These are phyloP conservation scores for Epinephelus fuscoguttatus DNA, from an alignment of 2,113 vertebrate species.

Conservation along the genomic window DNA sequence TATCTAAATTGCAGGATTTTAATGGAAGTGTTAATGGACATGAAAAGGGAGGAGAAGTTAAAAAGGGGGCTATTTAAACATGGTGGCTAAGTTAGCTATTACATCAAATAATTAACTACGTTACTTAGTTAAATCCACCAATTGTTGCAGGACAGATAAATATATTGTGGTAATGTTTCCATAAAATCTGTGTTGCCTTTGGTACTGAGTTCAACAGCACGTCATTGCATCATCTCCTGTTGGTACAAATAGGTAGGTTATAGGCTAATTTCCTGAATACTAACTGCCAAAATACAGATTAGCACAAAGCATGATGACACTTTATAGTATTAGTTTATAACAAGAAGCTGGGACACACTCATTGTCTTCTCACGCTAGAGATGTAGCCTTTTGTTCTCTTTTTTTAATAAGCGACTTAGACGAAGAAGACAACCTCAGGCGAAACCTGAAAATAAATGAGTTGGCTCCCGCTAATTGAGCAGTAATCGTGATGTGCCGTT, in stretches of 20 bases:
- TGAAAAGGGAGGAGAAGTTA: not conserved
- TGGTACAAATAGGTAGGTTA: not conserved
- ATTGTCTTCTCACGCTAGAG: constrained; percentile 35
- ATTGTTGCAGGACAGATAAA: not conserved
- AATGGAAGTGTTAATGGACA: not conserved
- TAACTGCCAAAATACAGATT: constrained; percentile 2
- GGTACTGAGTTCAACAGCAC: not conserved
- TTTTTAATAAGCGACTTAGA: constrained; percentile 71
- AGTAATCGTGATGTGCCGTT: constrained; percentile 75
- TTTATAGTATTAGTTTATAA: constrained; percentile 25
- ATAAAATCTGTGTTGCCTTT: constrained; percentile 6
- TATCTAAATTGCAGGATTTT: not conserved
- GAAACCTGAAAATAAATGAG: constrained; percentile 84
- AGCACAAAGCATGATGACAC: constrained; percentile 11
- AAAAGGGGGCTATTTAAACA: not conserved
- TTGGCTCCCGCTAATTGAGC: constrained; percentile 78
- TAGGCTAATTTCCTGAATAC: not conserved
- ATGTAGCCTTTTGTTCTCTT: constrained; percentile 44
- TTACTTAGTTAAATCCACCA: not conserved
- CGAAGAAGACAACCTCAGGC: constrained; percentile 63
- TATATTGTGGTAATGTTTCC: constrained; percentile 10
- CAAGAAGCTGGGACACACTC: not conserved
- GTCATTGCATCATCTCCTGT: not conserved
- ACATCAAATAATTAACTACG: not conserved
- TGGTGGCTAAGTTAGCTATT: not conserved